Base-by-base conservation (phyloP, 2,888 invertebrate species). In the Zaprionus bogoriensis region DNA sequence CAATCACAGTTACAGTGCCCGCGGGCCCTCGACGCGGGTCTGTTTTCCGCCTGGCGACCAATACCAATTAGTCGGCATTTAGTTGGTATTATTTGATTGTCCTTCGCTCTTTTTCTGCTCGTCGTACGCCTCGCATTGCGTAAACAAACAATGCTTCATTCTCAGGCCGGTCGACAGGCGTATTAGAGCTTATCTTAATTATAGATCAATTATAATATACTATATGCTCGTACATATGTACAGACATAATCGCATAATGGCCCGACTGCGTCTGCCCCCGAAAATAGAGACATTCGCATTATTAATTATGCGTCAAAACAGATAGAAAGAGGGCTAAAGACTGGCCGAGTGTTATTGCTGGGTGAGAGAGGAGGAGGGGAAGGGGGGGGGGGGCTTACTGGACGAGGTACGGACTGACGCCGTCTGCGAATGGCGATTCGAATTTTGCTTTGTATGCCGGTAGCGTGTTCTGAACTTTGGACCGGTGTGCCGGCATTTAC, bases 131-230 rank as follows among this genome's bases (percentile, higher is more conserved):
- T 51, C 39, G 27, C 27, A 71, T 70, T 80, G 63, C 74, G 74
- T 64, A 80, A 83, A 80, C 59, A 69, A 69, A 67, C 47, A 64
- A 68, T 77, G 63, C 58, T 47, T 67, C 50, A 55, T 41, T 48
- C 45, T 30, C 42, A n/a, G n/a, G 22, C 39, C 50, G 17, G 58
- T 60, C 64, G 74, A 77, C 74, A 77, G 74, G 48, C 67, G 61
- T 67, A 60, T 61, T 74, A 77, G 67, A 60, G 82, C 78, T 81
- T 84, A 80, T 80, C 79, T 84, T 81, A 81, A 80, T 80, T 84
- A 81, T 84, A 80, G 78, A 80, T 80, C 85, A 80, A 80, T 80
- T 80, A 84, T 84, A 67, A 63, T 74, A 55, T 65, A 71, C 64
- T 45, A 46, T 66, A 57, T 47, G 28, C 20, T 39, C 23, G 30